phyloP scores from a whole-genome alignment of 2,797 vertebrate genomes.

The Acestrorhynchus altus region DNA sequence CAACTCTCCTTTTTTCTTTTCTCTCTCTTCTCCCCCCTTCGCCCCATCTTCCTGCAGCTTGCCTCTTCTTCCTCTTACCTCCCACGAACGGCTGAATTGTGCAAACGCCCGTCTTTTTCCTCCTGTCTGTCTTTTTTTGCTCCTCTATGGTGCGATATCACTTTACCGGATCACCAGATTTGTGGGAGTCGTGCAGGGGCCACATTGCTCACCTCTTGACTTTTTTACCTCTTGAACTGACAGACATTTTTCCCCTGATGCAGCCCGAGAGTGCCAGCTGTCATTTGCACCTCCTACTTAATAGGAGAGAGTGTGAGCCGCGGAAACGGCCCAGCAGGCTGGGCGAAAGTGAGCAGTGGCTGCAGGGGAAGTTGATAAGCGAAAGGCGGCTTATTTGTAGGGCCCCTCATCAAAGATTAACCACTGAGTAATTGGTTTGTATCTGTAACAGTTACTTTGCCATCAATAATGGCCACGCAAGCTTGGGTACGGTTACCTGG shows the following conservation, averaged over 20 bases:
- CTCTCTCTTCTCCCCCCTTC: background rate
- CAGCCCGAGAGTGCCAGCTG: conserved; percentile 71
- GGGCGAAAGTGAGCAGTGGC: conserved; percentile 72
- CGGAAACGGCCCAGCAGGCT: conserved; percentile 45
- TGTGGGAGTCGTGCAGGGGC: conserved; percentile 74
- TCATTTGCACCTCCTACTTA: conserved; percentile 73
- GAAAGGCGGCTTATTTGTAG: conserved; percentile 74
- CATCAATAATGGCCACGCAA: conserved; percentile 80
- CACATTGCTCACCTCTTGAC: conserved; percentile 76
- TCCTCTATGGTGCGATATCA: conserved; percentile 71
- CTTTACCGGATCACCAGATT: conserved; percentile 81
- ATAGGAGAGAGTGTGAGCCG: conserved; percentile 57
- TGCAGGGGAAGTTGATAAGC: conserved; percentile 73
- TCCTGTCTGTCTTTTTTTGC: conserved; percentile 38
- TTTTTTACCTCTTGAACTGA: conserved; percentile 80
- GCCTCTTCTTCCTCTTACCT: conserved; percentile 10
- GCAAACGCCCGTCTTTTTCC: conserved; percentile 24
- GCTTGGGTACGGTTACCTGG: conserved; percentile 75
- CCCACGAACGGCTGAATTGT: conserved; percentile 56
- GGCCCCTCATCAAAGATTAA: conserved; percentile 83
- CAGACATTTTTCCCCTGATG: conserved; percentile 60
- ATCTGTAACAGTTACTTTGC: conserved; percentile 83
- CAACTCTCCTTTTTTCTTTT: conserved; percentile 12
- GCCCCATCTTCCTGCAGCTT: background rate
- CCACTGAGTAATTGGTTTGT: conserved; percentile 86